These are phyloP conservation scores for Myotis findleyi DNA, from an alignment of 2,797 vertebrate genomes.

Conservation along the genomic window DNA sequence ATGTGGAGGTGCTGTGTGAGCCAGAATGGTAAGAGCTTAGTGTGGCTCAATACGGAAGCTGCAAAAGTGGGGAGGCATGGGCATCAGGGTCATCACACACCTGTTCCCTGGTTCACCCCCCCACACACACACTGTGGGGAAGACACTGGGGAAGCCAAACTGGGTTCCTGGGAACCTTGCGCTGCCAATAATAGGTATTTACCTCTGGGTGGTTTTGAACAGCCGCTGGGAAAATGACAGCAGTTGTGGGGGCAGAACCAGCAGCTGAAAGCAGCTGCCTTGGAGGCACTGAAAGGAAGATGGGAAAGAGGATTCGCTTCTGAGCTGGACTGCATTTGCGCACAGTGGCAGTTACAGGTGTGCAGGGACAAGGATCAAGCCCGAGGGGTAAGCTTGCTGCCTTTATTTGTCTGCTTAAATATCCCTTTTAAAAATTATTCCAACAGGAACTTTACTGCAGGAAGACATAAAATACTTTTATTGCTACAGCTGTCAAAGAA, in stretches of 20 bases:
- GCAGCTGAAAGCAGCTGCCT: slow-evolving; percentile 67
- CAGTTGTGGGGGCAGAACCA: slow-evolving; percentile 53
- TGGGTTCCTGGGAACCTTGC: background rate
- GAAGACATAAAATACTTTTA: background rate
- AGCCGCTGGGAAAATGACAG: slow-evolving; percentile 77
- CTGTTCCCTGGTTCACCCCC: background rate
- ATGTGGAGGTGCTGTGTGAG: rapidly evolving
- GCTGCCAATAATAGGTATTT: background rate
- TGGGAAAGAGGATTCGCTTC: background rate
- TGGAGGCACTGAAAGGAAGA: slow-evolving; percentile 76
- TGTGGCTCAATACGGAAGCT: background rate
- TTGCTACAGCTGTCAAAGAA: background rate
- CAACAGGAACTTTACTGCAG: background rate
- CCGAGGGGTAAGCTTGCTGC: background rate
- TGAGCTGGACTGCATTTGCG: background rate
- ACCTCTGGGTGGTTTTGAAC: slow-evolving; percentile 89
- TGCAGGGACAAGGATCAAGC: background rate
- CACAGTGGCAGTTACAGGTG: background rate
- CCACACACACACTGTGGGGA: background rate
- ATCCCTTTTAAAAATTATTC: slow-evolving; percentile 5
- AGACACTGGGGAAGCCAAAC: background rate
- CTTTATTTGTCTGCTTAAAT: background rate
- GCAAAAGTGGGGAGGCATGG: rapidly evolving
- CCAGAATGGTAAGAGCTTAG: too few relatives aligned
- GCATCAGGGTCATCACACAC: background rate